Evolutionary conservation across 2,888 invertebrate genomes (phyloP).

Genomic region (Cosmia pyralina): DNA sequence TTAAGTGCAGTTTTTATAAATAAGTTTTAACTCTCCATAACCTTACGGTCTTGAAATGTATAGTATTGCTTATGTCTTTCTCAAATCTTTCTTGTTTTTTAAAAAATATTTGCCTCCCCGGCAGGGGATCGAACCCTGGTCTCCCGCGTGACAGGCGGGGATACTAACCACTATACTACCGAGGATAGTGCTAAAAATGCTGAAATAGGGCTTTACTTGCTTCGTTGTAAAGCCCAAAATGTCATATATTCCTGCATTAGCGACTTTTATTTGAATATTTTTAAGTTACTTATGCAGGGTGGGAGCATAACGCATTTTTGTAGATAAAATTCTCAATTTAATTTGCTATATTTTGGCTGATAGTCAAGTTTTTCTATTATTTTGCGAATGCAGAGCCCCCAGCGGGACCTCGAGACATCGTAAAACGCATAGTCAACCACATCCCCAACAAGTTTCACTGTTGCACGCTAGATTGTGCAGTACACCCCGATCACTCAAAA

Average conservation of each 20-base stretch:
- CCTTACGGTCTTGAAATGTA: not conserved
- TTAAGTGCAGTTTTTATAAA: not conserved
- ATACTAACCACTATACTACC: constrained; percentile 90
- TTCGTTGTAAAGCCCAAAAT: not conserved
- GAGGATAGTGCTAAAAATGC: not conserved
- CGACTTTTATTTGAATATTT: not conserved
- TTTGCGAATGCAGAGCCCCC: constrained; percentile 11
- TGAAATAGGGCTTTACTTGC: not conserved
- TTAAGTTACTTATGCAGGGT: not conserved
- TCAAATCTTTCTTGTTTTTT: not conserved
- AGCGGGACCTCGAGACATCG: not conserved
- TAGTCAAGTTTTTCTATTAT: not conserved
- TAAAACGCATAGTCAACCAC: constrained; percentile 4
- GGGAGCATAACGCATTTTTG: not conserved
- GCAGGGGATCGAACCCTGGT: constrained; percentile 69
- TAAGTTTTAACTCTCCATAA: too few relatives aligned
- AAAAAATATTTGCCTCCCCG: constrained; percentile 26
- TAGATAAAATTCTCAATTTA: too few relatives aligned
- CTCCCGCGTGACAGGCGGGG: constrained; percentile 91
- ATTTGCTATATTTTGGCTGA: not conserved
- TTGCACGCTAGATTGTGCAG: constrained; percentile 22
- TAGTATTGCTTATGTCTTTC: not conserved
- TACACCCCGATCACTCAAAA: constrained; percentile 3
- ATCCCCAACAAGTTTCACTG: constrained; percentile 6
- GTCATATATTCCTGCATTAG: not conserved